Conservation (phyloP, 2,113 vertebrate genomes). For the Phalacrocorax carbo region DNA sequence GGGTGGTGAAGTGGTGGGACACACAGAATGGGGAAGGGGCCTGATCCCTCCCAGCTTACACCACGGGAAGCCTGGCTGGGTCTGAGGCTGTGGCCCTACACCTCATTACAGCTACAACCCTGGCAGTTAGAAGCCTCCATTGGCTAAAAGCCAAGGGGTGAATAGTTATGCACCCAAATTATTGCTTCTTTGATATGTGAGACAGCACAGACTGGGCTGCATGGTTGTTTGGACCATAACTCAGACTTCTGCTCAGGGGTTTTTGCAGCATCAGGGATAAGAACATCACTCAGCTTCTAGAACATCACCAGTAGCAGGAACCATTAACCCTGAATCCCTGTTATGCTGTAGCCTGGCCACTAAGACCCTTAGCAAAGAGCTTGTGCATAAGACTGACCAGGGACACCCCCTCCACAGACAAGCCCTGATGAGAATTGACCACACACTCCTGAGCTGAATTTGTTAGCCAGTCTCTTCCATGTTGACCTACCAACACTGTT, state of each 20-base stretch:
- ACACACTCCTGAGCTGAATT: background rate
- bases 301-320: background rate
- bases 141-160: background rate
- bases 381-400: background rate
- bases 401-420: background rate
- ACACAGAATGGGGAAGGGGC: background rate
- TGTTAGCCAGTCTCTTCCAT: background rate
- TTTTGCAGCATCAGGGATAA: background rate
- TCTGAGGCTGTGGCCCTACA: background rate
- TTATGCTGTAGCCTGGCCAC: background rate
- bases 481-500: background rate
- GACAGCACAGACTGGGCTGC: background rate
- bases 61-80: background rate
- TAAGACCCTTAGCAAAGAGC: background rate
- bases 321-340: rapidly evolving
- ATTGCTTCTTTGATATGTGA: background rate
- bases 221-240: background rate
- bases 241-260: background rate
- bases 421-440: background rate
- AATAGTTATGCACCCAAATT: background rate
- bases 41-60: background rate
- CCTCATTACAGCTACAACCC: background rate
- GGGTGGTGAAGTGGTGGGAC: background rate
- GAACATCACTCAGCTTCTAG: background rate
- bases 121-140: background rate